Percentiles rank a stretch among this genome's conserved stretches.
phyloP scores from a whole-genome alignment of 2,797 vertebrate genomes.

The Sebastiscus tertius region DNA sequence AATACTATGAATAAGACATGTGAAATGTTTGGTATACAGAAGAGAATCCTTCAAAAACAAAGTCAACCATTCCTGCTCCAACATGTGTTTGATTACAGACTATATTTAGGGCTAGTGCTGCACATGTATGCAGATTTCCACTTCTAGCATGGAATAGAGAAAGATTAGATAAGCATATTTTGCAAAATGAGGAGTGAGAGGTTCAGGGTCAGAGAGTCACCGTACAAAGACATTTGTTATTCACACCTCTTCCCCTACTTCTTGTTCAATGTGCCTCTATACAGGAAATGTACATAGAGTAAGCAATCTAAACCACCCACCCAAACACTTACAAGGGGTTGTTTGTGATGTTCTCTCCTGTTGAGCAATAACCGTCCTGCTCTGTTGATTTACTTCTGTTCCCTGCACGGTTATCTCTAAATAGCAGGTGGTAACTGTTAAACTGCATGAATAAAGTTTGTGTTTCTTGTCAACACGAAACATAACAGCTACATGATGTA shows the following conservation, averaged over 20 bases:
- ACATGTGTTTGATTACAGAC: background rate
- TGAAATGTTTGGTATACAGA: background rate
- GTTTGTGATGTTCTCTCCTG: conserved; percentile 39
- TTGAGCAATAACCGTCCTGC: conserved; percentile 52
- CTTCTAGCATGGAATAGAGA: background rate
- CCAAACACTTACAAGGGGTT: conserved; percentile 34
- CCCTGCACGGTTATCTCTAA: conserved; percentile 26
- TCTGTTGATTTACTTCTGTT: conserved; percentile 39
- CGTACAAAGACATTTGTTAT: conserved; percentile 18
- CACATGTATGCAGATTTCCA: background rate
- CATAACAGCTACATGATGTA: background rate
- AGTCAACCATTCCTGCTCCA: background rate
- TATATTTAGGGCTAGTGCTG: background rate
- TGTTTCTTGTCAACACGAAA: conserved; percentile 5
- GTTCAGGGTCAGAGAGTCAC: conserved; percentile 4
- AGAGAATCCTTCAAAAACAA: background rate
- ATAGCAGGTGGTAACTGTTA: conserved; percentile 7
- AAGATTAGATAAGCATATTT: background rate
- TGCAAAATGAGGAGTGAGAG: background rate
- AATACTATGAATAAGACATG: background rate
- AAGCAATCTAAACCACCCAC: conserved; percentile 18
- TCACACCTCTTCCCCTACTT: conserved; percentile 4
- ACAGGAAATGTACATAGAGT: conserved; percentile 33
- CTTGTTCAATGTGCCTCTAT: conserved; percentile 17
- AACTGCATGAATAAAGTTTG: conserved; percentile 2